These are phyloP conservation scores for Champsocephalus esox DNA, from an alignment of 2,797 vertebrate species.

Conservation along the genomic window DNA sequence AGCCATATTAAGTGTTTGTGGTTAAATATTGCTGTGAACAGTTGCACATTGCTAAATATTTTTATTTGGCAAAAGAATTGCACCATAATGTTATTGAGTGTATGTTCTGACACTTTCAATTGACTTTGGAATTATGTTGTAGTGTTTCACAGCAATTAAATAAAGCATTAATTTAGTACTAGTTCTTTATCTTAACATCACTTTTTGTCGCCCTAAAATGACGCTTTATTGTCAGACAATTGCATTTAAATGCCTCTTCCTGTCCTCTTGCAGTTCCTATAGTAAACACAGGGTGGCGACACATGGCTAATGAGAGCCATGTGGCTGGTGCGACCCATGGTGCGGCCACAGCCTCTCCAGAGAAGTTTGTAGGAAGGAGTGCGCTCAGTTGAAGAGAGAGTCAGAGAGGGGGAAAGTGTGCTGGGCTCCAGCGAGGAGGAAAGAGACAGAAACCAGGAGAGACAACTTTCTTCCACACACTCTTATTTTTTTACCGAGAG, in stretches of 20 bases:
- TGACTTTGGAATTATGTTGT: background rate
- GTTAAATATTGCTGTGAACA: background rate
- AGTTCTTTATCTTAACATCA: background rate
- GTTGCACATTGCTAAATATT: background rate
- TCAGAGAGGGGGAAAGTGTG: conserved; percentile 58
- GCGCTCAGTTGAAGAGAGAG: conserved; percentile 64
- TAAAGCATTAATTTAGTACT: background rate
- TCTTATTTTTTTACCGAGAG: background rate
- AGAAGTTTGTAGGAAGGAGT: conserved; percentile 62
- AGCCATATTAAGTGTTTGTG: no score
- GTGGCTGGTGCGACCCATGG: conserved; percentile 67
- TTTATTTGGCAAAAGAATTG: background rate
- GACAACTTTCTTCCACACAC: conserved; percentile 32
- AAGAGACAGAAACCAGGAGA: conserved; percentile 46
- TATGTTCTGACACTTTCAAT: background rate
- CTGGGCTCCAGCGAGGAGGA: conserved; percentile 53
- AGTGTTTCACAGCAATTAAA: background rate
- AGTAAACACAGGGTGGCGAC: conserved; percentile 79
- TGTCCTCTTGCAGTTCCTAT: conserved; percentile 7
- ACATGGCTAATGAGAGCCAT: conserved; percentile 68
- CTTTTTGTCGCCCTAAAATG: background rate
- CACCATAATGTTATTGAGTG: background rate
- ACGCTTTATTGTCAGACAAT: background rate
- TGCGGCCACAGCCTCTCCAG: conserved; percentile 44
- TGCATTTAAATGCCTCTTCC: no score